These are phyloP conservation scores for Pantherophis vulpinus DNA, from an alignment of 2,797 vertebrate genomes.

Conservation along the genomic window DNA sequence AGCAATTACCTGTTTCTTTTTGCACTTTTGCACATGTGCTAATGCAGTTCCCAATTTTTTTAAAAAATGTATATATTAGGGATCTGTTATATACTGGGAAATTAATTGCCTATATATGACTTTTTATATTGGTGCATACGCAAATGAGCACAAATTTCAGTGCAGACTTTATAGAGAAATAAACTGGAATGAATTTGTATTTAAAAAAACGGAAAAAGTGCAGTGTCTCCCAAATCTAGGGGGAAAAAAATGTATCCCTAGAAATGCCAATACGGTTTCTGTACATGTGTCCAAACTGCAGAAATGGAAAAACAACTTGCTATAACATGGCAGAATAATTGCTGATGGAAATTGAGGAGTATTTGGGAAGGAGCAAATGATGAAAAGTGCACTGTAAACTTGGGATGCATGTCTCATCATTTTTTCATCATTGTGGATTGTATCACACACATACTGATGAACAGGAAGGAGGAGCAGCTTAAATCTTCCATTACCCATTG, in stretches of 20 bases:
- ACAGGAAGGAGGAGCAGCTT: background rate
- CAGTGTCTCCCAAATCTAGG: background rate
- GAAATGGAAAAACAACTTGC: background rate
- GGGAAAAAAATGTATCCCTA: background rate
- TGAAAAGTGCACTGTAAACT: background rate
- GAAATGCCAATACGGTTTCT: conserved; percentile 25
- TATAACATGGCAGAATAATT: background rate
- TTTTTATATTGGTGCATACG: background rate
- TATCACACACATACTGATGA: background rate
- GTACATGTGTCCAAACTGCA: background rate
- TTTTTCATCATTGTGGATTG: background rate
- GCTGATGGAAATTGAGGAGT: background rate
- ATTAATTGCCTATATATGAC: background rate
- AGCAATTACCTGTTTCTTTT: background rate
- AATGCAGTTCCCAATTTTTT: background rate
- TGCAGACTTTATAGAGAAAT: background rate
- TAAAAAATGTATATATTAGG: background rate
- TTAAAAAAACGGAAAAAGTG: background rate
- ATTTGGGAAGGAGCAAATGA: background rate
- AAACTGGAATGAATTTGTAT: background rate
- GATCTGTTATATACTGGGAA: background rate
- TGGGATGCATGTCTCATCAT: background rate
- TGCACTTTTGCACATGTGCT: background rate
- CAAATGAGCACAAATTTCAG: background rate
- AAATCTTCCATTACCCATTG: background rate